Evolutionary conservation across 2,113 vertebrate genomes (phyloP).

Genomic region (Erythrolamprus reginae): DNA sequence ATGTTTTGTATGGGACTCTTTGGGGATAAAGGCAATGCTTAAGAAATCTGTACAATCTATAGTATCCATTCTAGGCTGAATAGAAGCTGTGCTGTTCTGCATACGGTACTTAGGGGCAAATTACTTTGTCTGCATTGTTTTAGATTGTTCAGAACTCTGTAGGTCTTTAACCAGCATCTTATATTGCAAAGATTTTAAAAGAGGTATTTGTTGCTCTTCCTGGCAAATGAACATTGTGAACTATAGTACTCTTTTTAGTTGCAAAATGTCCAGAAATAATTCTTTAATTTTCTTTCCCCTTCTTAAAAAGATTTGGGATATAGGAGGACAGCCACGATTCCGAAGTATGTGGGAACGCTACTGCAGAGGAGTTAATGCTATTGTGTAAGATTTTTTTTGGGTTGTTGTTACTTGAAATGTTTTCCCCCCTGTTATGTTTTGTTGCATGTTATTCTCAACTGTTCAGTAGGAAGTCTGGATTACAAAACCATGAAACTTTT

Average conservation of each 20-base stretch:
- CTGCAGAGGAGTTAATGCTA: constrained; percentile 96
- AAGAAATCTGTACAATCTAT: background rate
- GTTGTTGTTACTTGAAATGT: background rate
- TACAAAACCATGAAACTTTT: background rate
- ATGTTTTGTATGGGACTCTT: background rate
- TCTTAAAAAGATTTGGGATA: constrained; percentile 91
- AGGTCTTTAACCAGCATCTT: background rate
- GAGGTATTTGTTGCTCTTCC: background rate
- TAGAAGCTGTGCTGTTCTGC: background rate
- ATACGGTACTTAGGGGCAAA: background rate
- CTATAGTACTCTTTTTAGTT: background rate
- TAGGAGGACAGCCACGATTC: constrained; percentile 98
- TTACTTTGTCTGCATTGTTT: background rate
- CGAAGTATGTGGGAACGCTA: constrained; percentile 99
- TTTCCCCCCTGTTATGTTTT: background rate
- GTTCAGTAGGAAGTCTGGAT: background rate
- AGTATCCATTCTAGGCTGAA: background rate
- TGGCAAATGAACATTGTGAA: background rate
- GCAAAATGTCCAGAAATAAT: background rate
- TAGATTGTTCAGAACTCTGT: background rate
- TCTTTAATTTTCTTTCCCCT: constrained; percentile 30
- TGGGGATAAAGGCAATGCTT: background rate
- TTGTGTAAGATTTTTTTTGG: constrained; percentile 86
- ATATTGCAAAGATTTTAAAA: background rate
- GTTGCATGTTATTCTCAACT: background rate